Percentiles rank a stretch among this genome's conserved stretches.
Evolutionary conservation across 1,140 invertebrate species (phyloP).

Genomic region (Apis dorsata): DNA sequence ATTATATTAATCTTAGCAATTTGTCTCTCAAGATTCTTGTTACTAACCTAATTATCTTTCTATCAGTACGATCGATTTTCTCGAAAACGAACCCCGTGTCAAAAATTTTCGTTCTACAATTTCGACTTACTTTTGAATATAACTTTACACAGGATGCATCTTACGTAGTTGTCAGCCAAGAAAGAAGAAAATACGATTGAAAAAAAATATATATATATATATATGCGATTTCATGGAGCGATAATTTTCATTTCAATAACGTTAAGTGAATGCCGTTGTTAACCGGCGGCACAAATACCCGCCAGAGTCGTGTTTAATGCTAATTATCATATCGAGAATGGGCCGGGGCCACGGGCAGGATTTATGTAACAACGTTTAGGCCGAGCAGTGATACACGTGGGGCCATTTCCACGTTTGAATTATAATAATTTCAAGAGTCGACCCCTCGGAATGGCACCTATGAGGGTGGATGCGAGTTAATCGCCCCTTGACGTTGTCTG

Average conservation of each 20-base stretch:
- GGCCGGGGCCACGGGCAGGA: neutral
- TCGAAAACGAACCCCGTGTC: no score
- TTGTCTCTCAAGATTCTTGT: no score
- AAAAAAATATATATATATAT: no score
- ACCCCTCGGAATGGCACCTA: neutral
- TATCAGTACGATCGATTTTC: no score
- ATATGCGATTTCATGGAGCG: neutral
- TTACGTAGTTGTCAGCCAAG: no score
- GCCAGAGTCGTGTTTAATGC: neutral
- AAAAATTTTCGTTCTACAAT: no score
- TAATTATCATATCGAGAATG: conserved; percentile 29
- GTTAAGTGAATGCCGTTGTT: conserved; percentile 14
- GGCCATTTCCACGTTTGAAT: neutral
- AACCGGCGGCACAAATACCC: neutral
- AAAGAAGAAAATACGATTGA: no score
- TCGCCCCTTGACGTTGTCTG: neutral
- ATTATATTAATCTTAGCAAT: no score
- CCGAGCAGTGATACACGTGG: neutral
- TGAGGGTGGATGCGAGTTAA: neutral
- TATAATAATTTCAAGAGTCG: conserved; percentile 25
- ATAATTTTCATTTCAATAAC: neutral
- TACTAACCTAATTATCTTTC: no score
- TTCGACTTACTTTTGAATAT: no score
- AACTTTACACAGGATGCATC: no score
- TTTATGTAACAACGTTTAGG: conserved; percentile 33